These are phyloP conservation scores for Pontoporia blainvillei DNA, from an alignment of 2,113 vertebrate species.

Conservation along the genomic window DNA sequence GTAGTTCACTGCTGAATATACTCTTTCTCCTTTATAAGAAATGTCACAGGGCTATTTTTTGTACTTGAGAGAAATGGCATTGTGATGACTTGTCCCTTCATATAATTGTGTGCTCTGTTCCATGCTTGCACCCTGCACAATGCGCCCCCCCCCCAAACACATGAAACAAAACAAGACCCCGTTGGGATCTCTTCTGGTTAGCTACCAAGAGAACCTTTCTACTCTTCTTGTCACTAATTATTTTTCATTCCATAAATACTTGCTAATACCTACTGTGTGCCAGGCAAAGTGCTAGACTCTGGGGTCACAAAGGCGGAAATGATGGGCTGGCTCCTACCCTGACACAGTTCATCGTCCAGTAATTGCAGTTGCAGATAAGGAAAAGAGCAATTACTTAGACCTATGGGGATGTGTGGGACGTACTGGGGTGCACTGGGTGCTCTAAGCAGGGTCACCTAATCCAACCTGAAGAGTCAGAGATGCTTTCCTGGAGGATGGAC, in stretches of 20 bases:
- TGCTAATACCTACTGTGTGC: neutral
- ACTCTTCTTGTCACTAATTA: neutral
- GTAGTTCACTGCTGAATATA: neutral
- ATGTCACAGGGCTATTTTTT: slow-evolving; percentile 8
- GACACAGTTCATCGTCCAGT: neutral
- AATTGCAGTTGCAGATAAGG: neutral
- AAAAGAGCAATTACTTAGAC: neutral
- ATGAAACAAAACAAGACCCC: neutral
- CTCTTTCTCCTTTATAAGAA: slow-evolving; percentile 31
- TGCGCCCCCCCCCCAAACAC: neutral
- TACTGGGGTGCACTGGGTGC: neutral
- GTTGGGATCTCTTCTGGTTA: neutral
- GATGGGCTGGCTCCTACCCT: neutral
- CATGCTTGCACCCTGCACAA: neutral
- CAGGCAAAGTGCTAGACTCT: neutral
- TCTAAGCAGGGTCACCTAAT: neutral
- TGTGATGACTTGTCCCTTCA: neutral
- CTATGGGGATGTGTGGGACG: neutral
- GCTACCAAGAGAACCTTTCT: neutral
- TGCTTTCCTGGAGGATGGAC: neutral
- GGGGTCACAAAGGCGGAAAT: neutral
- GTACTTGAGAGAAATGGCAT: neutral
- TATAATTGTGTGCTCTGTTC: neutral
- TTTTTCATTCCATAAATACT: neutral
- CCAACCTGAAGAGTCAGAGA: neutral